phyloP scores from a whole-genome alignment of 1,140 invertebrate genomes.

The Aradophagus sp. region DNA sequence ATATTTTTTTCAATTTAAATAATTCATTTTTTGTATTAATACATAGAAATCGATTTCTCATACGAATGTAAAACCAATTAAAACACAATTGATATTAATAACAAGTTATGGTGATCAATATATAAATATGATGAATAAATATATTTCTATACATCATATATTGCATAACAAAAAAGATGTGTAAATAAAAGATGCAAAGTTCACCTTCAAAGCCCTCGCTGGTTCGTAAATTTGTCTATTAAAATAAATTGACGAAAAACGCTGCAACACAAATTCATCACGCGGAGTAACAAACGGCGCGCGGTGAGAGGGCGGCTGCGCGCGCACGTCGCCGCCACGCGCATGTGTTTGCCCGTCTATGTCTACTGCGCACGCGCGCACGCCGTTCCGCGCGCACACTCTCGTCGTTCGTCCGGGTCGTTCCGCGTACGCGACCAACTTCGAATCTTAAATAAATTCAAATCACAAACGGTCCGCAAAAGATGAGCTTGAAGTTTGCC shows the following conservation, averaged over 20 bases:
- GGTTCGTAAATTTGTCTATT: conserved; percentile 35
- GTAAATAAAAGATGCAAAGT: too few relatives aligned
- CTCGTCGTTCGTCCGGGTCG: conserved; percentile 41
- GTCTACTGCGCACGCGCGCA: conserved; percentile 11
- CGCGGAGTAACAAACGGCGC: conserved; percentile 49
- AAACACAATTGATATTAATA: too few relatives aligned
- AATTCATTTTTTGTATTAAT: too few relatives aligned
- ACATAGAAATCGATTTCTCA: too few relatives aligned
- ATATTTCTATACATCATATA: too few relatives aligned
- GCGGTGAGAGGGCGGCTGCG: conserved; percentile 14
- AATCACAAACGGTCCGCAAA: conserved; percentile 53
- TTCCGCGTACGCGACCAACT: conserved; percentile 48
- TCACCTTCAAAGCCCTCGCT: conserved; percentile 7
- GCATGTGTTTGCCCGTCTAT: conserved; percentile 6
- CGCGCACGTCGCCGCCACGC: conserved; percentile 1
- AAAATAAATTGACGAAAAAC: conserved; percentile 35
- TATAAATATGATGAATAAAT: too few relatives aligned
- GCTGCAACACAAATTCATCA: conserved; percentile 53
- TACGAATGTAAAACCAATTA: too few relatives aligned
- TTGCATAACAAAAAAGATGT: too few relatives aligned
- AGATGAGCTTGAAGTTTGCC: too few relatives aligned
- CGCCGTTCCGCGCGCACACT: conserved; percentile 18
- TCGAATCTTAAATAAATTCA: conserved; percentile 55
- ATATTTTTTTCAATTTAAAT: too few relatives aligned
- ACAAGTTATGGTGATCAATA: too few relatives aligned